phyloP scores from a whole-genome alignment of 2,888 invertebrate genomes.

The Standfussiana lucernea region DNA sequence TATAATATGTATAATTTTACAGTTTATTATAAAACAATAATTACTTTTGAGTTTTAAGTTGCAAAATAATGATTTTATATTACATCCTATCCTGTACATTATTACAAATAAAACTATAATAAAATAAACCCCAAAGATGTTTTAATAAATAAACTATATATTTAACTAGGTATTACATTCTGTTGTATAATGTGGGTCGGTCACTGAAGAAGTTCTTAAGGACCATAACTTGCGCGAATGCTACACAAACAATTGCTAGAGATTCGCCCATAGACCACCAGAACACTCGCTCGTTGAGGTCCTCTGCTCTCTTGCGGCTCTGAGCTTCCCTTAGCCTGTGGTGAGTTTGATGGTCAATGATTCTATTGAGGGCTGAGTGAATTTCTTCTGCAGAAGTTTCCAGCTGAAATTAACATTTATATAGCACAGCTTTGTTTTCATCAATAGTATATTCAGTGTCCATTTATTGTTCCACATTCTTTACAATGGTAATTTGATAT shows the following conservation, averaged over 20 bases:
- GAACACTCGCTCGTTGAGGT: constrained; percentile 97
- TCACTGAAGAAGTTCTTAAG: constrained; percentile 96
- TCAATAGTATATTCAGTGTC: background rate
- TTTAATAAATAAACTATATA: constrained; percentile 84
- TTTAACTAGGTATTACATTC: constrained; percentile 83
- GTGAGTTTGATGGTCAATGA: constrained; percentile 99
- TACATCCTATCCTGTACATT: constrained; percentile 51
- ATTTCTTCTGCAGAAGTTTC: constrained; percentile 97
- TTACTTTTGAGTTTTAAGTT: constrained; percentile 38
- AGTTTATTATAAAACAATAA: constrained; percentile 29
- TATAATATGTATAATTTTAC: constrained; percentile 40
- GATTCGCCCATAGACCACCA: constrained; percentile 98
- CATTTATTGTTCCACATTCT: background rate
- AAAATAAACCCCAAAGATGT: constrained; percentile 74
- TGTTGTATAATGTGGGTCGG: constrained; percentile 86
- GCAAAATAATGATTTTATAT: constrained; percentile 46
- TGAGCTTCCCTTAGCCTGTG: constrained; percentile 98
- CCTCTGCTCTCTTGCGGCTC: constrained; percentile 98
- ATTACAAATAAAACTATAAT: constrained; percentile 66
- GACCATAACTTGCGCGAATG: constrained; percentile 97
- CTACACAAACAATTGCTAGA: constrained; percentile 95
- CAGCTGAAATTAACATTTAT: constrained; percentile 92
- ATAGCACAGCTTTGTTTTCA: background rate
- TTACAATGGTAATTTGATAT: background rate
- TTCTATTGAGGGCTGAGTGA: constrained; percentile 96